Evolutionary conservation across 2,797 vertebrate genomes (phyloP), one percentile per base, ranked within the genome.

Genomic region (Sebastes minor): DNA sequence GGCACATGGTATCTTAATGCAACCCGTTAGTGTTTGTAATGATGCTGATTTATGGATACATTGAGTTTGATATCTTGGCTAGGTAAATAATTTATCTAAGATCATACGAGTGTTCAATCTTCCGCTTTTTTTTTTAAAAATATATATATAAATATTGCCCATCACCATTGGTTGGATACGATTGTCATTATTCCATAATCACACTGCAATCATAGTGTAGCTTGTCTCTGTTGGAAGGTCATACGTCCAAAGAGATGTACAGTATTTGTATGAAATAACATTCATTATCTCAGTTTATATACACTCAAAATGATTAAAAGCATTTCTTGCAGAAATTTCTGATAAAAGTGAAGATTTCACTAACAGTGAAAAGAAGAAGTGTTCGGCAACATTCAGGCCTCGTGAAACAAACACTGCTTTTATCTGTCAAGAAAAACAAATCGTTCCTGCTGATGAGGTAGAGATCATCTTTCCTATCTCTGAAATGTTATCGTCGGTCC

Each of bases 401-500:
- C 35, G 3, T 64, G 25, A 80, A 80, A 90, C 76, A 72, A 78
- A 82, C 73, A 33, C 75, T 55, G 23, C 30, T 67, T 70, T 68
- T 18, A n/a, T 30, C 77, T 52, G 35, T 55, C 6, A 22, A 71
- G 74, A 82, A 62, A 66, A 85, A 76, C 68, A 49, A 73, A 76
- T 72, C 63, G 16, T 74, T 76, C 66, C 81, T 84, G 76, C 35
- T 81, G 70, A 63, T 82, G 90, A 92, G 90, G 90, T 91, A 89
- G 89, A 89, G 84, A 71, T 68, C 0, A 52, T 72, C 59, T 78
- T 81, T 84, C 53, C 57, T 72, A 22, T 55, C 20, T 71, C 42
- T 57, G 28, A 53, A 76, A 32, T 12, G 49, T 71, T 61, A 13
- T 52, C 61, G 10, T 30, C 8, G 1, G 56, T 73, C 25, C 33